Conservation (phyloP, 2,888 invertebrate species). For the Oscheius sp. region DNA sequence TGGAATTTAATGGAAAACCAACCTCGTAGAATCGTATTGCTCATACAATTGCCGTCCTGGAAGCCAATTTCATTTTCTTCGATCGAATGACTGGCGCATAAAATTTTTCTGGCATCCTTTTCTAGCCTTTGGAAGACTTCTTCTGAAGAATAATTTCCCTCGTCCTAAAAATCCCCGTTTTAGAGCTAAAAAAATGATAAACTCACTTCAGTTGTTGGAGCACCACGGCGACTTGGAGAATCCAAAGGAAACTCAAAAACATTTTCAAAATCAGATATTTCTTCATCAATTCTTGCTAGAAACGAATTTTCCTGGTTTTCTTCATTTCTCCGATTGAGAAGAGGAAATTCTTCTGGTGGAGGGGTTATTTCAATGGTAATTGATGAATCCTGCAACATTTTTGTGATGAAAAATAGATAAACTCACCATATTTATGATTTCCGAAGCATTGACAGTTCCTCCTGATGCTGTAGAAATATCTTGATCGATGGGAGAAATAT, state of each 20-base stretch:
- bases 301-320: no score
- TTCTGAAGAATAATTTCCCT: constrained; percentile 21
- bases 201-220: not conserved
- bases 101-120: not conserved
- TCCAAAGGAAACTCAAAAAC: no score
- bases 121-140: constrained; percentile 14
- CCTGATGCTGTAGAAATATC: not conserved
- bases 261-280: no score
- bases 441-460: not conserved
- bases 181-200: no score
- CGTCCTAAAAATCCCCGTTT: no score
- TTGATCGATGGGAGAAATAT: constrained; percentile 21
- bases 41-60: not conserved
- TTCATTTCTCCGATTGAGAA: no score
- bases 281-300: no score
- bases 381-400: no score
- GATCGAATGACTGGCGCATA: not conserved
- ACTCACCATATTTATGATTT: not conserved
- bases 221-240: no score
- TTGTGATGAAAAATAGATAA: no score
- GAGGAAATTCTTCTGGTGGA: not conserved
- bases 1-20: no score
- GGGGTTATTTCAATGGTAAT: constrained; percentile 13
- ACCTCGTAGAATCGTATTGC: constrained; percentile 15
- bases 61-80: not conserved